Evolutionary conservation across 2,888 invertebrate species (phyloP).

Genomic region (Ectropis crepuscularia): DNA sequence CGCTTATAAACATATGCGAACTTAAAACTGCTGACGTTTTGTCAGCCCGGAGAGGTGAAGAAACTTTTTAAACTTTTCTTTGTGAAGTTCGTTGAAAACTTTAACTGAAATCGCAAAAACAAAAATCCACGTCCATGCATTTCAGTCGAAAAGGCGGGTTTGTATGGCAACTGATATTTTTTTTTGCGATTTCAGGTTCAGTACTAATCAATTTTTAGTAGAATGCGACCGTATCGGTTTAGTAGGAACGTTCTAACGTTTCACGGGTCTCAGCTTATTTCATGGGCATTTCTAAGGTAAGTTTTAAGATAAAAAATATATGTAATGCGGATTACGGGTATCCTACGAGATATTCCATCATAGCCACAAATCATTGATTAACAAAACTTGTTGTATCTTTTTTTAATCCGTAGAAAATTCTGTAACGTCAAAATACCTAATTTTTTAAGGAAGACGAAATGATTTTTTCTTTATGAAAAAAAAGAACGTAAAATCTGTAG

Average conservation of each 20-base stretch:
- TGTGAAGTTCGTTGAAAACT: no score
- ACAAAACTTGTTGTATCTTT: no score
- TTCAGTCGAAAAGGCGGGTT: no score
- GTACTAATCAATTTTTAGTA: no score
- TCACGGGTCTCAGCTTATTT: not conserved
- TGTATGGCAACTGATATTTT: not conserved
- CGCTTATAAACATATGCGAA: no score
- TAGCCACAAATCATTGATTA: slow-evolving; percentile 7
- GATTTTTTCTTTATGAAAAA: not conserved
- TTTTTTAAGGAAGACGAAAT: slow-evolving; percentile 1
- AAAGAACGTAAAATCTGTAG: slow-evolving; percentile 1
- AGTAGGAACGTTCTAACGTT: not conserved
- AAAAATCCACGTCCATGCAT: no score
- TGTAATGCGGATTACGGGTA: not conserved
- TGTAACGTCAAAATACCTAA: not conserved
- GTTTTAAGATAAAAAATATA: not conserved
- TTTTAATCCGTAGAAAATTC: not conserved
- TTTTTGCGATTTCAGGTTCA: not conserved
- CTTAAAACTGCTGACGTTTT: no score
- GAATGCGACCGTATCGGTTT: no score
- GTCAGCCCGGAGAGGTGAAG: no score
- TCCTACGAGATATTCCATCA: slow-evolving; percentile 5
- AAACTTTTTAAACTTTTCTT: no score
- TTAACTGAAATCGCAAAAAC: no score
- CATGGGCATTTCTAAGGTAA: not conserved